Conservation (phyloP, 2,113 vertebrate genomes). For the Nesoenas mayeri region DNA sequence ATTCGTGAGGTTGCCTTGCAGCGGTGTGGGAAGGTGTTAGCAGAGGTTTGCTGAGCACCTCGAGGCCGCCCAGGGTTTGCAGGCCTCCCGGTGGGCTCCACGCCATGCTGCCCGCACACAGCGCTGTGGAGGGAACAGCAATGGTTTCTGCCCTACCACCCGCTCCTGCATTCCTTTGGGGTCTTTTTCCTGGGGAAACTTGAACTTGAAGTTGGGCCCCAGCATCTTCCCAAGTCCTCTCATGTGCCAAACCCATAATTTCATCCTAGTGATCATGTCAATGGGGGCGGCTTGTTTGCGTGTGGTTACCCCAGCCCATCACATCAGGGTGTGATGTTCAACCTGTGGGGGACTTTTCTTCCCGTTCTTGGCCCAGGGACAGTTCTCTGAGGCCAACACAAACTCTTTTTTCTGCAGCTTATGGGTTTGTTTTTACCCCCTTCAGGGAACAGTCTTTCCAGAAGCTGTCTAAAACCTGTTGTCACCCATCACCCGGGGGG, state of each 20-base stretch:
- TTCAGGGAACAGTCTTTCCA: background rate
- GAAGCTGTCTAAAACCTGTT: background rate
- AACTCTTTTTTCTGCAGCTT: background rate
- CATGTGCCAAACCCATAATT: accelerated
- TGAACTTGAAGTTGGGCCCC: background rate
- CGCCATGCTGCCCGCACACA: background rate
- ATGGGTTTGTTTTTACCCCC: background rate
- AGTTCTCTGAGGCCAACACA: background rate
- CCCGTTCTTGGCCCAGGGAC: background rate
- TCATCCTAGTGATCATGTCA: background rate
- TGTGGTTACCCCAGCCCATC: background rate
- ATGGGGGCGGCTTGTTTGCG: background rate
- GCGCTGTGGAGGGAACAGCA: accelerated
- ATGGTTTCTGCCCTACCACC: background rate
- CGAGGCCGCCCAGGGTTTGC: background rate
- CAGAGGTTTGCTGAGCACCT: background rate
- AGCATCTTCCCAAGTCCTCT: background rate
- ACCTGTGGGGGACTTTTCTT: background rate
- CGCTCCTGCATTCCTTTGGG: background rate
- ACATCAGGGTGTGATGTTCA: background rate
- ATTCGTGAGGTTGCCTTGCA: background rate
- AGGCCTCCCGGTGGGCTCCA: background rate
- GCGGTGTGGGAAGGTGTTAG: background rate
- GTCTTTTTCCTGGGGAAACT: background rate
- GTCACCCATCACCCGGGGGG: background rate